Base-by-base conservation (phyloP, 1,140 invertebrate species). In the Listronotus oregonensis region DNA sequence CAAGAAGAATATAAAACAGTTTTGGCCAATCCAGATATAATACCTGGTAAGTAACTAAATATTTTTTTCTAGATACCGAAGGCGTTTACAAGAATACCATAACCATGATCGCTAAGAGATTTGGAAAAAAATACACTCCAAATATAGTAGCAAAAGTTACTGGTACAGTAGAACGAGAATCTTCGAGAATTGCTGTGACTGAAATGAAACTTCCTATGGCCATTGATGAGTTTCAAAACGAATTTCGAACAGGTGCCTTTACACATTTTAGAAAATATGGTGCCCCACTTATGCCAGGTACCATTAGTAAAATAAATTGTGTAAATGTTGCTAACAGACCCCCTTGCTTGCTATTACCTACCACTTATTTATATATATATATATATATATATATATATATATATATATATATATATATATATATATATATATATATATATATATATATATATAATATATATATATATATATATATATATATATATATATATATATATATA, bases 61-160 rank as follows among this genome's bases (percentile, higher is more conserved):
- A 6, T 32, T 14, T 60, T 55, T 62, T 76, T 75, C 32, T 72
- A 77, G 75, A 77, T 71, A 74, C 72, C 7, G 75, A 77, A 59
- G 57, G 57, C n/a, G 39, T 68, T 42, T 77, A 75, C 59, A 69
- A 62, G 46, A 59, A 58, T 9, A 70, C 69, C 1, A 85, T 88
- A 71, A 78, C 82, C 49, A 82, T 82, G 59, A 83, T 89, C 39
- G 85, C 85, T 52, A 82, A 82, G 10, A 81, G 83, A 71, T 91
- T 87, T 81, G 90, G 88, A 0, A 90, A 90, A 76, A 77, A 79
- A 21, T 95, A 92, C 77, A 88, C 88, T 1, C 85, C 86, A 75
- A 85, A 94, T 62, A 74, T 93, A 62, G 86, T 89, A 77, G 80
- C 85, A 71, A 85, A 87, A 76, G 82, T 90, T 39, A 84, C 93